Conservation (phyloP, 2,888 invertebrate genomes). For the Myathropa florea region DNA sequence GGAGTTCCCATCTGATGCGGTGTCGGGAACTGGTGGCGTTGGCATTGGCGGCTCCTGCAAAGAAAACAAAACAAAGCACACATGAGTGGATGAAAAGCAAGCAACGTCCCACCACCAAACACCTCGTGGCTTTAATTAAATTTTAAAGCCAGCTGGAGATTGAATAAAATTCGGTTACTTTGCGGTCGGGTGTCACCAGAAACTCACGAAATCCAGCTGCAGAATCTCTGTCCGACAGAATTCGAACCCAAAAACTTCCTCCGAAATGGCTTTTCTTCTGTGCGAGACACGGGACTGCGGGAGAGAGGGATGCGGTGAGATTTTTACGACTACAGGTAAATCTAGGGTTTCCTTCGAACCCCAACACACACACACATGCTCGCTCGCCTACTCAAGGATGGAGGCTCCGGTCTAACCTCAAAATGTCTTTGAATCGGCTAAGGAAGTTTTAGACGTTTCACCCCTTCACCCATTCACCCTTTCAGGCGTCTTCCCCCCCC, state of each 20-base stretch:
- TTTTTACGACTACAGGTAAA: slow-evolving; percentile 74
- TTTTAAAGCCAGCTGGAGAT: slow-evolving; percentile 32
- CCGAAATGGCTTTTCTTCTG: neutral
- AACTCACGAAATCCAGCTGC: slow-evolving; percentile 15
- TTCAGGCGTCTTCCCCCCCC: neutral
- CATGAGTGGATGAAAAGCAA: neutral
- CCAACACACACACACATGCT: neutral
- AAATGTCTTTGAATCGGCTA: slow-evolving; percentile 67
- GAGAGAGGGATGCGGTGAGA: neutral
- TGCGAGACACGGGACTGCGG: neutral
- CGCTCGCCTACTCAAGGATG: neutral
- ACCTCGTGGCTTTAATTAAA: slow-evolving; percentile 40
- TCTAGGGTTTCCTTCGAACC: slow-evolving; percentile 50
- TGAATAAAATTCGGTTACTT: slow-evolving; percentile 45
- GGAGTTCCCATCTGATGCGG: slow-evolving; percentile 63
- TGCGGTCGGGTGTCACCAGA: slow-evolving; percentile 41
- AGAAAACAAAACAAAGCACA: neutral
- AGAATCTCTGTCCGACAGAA: slow-evolving; percentile 21
- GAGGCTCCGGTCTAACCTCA: slow-evolving; percentile 54
- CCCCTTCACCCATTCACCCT: neutral
- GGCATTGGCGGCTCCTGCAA: slow-evolving; percentile 73
- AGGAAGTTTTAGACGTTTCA: slow-evolving; percentile 58
- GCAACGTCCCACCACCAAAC: too few species aligned
- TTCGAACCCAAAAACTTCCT: slow-evolving; percentile 35
- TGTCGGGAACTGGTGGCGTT: slow-evolving; percentile 72